Conservation (phyloP, 2,797 vertebrate genomes). For the Aselliscus stoliczkanus region DNA sequence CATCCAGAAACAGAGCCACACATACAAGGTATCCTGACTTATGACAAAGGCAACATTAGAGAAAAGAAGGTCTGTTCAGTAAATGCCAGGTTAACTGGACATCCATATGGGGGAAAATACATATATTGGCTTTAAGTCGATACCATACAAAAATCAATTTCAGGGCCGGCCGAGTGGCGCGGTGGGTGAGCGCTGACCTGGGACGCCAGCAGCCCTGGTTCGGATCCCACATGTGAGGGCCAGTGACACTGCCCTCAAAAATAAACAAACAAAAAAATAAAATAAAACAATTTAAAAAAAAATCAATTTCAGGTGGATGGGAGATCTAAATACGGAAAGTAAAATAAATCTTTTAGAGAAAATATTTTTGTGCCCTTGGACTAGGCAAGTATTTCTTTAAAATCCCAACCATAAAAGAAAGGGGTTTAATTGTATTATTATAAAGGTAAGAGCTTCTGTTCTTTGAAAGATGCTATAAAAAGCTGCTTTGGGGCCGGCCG, state of each 20-base stretch:
- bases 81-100: neutral
- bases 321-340: neutral
- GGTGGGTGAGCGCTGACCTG: no score
- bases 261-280: no score
- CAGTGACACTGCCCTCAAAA: no score
- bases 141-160: slow-evolving; percentile 7
- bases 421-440: neutral
- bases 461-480: neutral
- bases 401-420: neutral
- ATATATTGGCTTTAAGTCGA: neutral
- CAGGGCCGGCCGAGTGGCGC: no score
- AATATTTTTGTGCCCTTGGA: neutral
- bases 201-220: no score
- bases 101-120: neutral
- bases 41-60: neutral
- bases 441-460: slow-evolving; percentile 27
- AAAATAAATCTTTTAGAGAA: slow-evolving; percentile 33
- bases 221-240: no score
- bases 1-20: neutral
- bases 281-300: no score
- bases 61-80: neutral
- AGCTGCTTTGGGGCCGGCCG: no score
- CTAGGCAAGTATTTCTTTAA: neutral
- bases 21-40: neutral
- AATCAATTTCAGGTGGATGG: neutral